Conservation (phyloP, 1,140 invertebrate species). For the Aphelinus certus region DNA sequence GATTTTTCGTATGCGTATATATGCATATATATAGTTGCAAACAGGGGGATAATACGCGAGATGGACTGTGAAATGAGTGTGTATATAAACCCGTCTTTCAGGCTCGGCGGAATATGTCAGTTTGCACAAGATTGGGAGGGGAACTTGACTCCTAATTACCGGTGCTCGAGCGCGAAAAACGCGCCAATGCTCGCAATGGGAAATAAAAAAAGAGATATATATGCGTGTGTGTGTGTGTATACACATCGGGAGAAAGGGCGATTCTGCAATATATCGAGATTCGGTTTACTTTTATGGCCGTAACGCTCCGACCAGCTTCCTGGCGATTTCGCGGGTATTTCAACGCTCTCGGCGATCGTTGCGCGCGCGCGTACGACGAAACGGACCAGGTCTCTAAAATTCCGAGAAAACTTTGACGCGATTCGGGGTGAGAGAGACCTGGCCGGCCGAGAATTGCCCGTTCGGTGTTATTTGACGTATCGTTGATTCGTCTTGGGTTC, state of each 20-base stretch:
- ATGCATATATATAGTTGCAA: no score
- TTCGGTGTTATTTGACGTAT: not conserved
- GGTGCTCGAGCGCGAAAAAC: not conserved
- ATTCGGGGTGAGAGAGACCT: not conserved
- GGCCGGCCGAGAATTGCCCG: not conserved
- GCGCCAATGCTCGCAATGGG: not conserved
- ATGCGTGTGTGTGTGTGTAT: not conserved
- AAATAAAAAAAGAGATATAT: no score
- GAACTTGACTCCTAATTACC: conserved; percentile 20
- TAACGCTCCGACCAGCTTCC: conserved; percentile 5
- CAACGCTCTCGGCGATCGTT: no score
- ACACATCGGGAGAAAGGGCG: not conserved
- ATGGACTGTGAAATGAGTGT: no score
- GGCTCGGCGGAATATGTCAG: no score
- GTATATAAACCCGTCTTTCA: no score
- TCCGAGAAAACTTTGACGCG: not conserved
- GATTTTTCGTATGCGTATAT: no score
- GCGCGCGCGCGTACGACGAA: no score
- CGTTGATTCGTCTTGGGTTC: no score
- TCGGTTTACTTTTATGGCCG: not conserved
- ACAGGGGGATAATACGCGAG: no score
- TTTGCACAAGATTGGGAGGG: conserved; percentile 15
- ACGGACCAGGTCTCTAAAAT: not conserved
- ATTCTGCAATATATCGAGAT: conserved; percentile 23
- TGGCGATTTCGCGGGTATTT: conserved; percentile 2